Evolutionary conservation across 2,113 vertebrate genomes (phyloP), one percentile per base, ranked within the genome.

Genomic region (Phainopepla nitens): DNA sequence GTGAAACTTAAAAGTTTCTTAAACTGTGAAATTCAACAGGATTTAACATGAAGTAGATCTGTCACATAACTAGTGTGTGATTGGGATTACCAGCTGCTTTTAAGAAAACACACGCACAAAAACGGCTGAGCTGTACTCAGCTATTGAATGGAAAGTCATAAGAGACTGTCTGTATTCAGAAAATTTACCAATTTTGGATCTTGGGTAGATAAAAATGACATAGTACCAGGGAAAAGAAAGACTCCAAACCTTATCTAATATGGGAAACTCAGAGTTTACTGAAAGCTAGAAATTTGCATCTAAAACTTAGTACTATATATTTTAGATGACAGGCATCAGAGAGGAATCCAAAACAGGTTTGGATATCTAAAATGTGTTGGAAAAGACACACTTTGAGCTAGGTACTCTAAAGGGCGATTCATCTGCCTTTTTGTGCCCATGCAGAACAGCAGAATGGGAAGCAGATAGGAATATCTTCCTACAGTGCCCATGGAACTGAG

Each of bases 221-320:
- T 44, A 29, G 3, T 24, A 11, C 29, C 18, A 62, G 10, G 36
- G 28, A 75, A 85, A 57, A 82, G 13, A 82, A 47, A 45, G 4
- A 69, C 19, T 57, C 15, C 31, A 42, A 51, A 62, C 5, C 1
- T 1, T 54, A 35, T 45, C 23, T 0, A 0, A 4, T n/a, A 8
- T 29, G 6, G 18, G 15, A 10, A 83, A 53, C 8, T 42, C 45
- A 36, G 45, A 51, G 15, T 3, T 85, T 64, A 24, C 10, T 9
- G 57, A 16, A 60, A 88, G 4, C 60, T 64, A n/a, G 27, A 82
- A 82, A 80, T 72, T 64, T 88, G 13, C 9, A 50, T 61, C 44
- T 73, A 53, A 60, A 82, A 68, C 1, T 17, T 24, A 81, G 2
- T n/a, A 27, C 3, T 39, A 3, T 53, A 31, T 53, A 19, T 68